Conservation (phyloP, 2,888 invertebrate genomes). For the Platycheirus albimanus region DNA sequence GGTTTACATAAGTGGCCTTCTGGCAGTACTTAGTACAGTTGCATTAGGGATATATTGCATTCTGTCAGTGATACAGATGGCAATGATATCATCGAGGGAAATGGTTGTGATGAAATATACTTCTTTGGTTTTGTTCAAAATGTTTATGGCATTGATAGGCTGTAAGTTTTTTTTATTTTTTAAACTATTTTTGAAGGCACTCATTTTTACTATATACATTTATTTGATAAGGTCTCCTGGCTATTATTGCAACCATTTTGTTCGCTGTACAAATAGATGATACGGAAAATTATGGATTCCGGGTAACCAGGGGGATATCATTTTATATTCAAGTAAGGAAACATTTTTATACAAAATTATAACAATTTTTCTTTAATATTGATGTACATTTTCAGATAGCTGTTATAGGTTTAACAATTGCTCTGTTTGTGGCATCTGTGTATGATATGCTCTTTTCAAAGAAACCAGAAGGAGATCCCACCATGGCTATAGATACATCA, state of each 20-base stretch:
- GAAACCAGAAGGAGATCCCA: slow-evolving; percentile 91
- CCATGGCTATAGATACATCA: slow-evolving; percentile 84
- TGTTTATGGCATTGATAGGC: slow-evolving; percentile 89
- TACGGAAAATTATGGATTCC: slow-evolving; percentile 87
- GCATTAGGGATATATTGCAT: slow-evolving; percentile 90
- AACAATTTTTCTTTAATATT: no score
- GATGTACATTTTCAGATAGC: slow-evolving; percentile 87
- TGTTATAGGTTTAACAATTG: slow-evolving; percentile 89
- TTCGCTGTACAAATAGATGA: slow-evolving; percentile 94
- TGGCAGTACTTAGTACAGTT: slow-evolving; percentile 89
- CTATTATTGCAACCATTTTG: slow-evolving; percentile 91
- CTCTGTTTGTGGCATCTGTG: slow-evolving; percentile 89
- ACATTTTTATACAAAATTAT: no score
- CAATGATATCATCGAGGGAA: slow-evolving; percentile 93
- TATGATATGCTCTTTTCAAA: slow-evolving; percentile 92
- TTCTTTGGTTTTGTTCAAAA: slow-evolving; percentile 89
- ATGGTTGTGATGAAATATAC: slow-evolving; percentile 91
- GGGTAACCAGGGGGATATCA: slow-evolving; percentile 90
- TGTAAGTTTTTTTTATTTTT: slow-evolving; percentile 85
- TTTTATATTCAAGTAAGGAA: slow-evolving; percentile 92
- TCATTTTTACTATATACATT: neutral
- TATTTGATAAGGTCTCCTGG: slow-evolving; percentile 86
- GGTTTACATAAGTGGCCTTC: slow-evolving; percentile 91
- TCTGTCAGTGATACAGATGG: slow-evolving; percentile 91
- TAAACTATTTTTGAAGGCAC: neutral